Evolutionary conservation across 2,797 vertebrate species (phyloP).

Genomic region (Acipenser ruthenus): DNA sequence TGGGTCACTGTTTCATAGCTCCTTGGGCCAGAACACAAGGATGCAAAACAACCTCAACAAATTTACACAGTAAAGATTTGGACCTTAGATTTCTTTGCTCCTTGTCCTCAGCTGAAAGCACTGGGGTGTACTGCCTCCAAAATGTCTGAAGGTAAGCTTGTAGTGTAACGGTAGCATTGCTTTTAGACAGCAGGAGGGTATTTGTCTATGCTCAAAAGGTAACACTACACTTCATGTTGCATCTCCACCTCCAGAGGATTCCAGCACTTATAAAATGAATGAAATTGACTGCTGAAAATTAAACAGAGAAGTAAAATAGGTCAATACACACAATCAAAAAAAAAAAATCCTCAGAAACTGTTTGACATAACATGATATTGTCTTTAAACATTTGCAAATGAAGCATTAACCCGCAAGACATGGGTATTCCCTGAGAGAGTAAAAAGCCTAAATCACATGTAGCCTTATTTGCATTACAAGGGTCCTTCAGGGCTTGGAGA

Average conservation of each 20-base stretch:
- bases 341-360: conserved; percentile 13
- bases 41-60: no score
- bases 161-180: not conserved
- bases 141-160: not conserved
- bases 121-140: no score
- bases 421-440: conserved; percentile 42
- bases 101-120: not conserved
- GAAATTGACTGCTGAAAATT: conserved; percentile 1
- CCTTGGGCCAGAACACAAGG: no score
- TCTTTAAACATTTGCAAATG: conserved; percentile 16
- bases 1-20: no score
- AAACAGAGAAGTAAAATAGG: not conserved
- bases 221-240: not conserved
- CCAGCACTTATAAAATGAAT: not conserved
- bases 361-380: conserved; percentile 14
- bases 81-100: not conserved
- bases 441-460: conserved; percentile 25
- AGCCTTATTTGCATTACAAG: conserved; percentile 42
- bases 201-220: not conserved
- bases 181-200: not conserved
- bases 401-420: conserved; percentile 25
- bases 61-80: no score
- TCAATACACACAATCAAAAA: not conserved
- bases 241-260: not conserved
- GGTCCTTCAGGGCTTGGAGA: conserved; percentile 34